Evolutionary conservation across 2,888 invertebrate species (phyloP), one percentile per base, ranked within the genome.

Genomic region (Mythimna loreyi): DNA sequence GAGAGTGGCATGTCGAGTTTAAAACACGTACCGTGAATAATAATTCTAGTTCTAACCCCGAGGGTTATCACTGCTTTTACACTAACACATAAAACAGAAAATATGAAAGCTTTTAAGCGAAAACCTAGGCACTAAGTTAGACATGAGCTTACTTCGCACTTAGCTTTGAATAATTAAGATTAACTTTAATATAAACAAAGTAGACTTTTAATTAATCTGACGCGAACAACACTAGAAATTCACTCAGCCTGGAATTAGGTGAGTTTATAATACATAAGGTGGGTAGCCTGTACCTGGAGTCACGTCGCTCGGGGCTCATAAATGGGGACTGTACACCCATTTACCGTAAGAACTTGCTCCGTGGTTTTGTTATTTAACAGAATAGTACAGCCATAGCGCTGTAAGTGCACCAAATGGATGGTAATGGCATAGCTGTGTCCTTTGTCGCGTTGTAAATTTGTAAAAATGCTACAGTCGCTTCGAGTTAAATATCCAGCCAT

Each of bases 321-420:
- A 86, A 85, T 71, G 81, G 75, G 72, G 75, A 70, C 69, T 59
- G 76, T 81, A 73, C 67, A 62, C 64, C 76, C 76, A 82, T 82
- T 81, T 78, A 49, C 78, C 58, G 76, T 76, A 75, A 80, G 78
- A 83, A 84, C 82, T 83, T 72, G 61, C 70, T 70, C 78, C 47
- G 67, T 75, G 78, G 82, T 81, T 86, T 84, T 86, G 88, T 88
- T 89, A 87, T 89, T 89, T 89, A 87, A 83, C 84, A 83, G 73
- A 67, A 72, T 60, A 59, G 80, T 76, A 72, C 66, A 72, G 59
- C 70, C 69, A 69, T 72, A 63, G 72, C 33, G 67, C 71, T 73
- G 78, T 88, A 87, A 90, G 89, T 90, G 90, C 89, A 86, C 82
- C 81, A 85, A 88, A 85, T 89, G 87, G 88, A 87, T 83, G 86